Conservation (phyloP, 30 jellyfish, hydroid and myxozoan genomes). For the Haliclystus octoradiatus region DNA sequence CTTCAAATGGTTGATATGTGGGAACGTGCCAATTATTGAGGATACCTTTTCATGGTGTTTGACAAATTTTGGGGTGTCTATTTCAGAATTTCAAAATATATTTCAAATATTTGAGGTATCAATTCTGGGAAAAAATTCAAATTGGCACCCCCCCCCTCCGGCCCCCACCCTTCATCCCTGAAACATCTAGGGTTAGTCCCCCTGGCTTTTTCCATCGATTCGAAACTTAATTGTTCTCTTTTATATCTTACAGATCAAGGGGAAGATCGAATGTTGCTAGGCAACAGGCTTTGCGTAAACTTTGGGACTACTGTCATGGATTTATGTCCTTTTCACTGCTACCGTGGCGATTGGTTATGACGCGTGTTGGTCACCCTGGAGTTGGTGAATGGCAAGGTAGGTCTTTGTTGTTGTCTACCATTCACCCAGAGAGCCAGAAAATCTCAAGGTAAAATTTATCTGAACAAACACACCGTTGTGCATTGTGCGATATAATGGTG, state of each 20-base stretch:
- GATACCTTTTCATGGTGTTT: too few relatives aligned
- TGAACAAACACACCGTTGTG: too few relatives aligned
- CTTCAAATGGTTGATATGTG: too few relatives aligned
- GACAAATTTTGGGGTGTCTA: too few relatives aligned
- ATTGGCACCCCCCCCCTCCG: too few relatives aligned
- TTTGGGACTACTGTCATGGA: slow-evolving; percentile 50
- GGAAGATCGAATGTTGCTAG: slow-evolving; percentile 31
- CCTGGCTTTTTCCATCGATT: not conserved
- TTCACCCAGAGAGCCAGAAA: too few relatives aligned
- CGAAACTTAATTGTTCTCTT: not conserved
- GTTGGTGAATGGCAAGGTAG: slow-evolving; percentile 73
- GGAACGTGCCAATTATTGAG: too few relatives aligned
- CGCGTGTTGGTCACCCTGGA: slow-evolving; percentile 82
- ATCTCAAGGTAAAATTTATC: too few relatives aligned
- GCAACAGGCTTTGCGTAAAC: slow-evolving; percentile 50
- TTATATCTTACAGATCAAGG: slow-evolving; percentile 6
- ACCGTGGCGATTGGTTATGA: slow-evolving; percentile 80
- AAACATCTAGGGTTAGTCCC: too few relatives aligned
- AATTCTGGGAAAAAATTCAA: not conserved
- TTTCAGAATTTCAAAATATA: not conserved
- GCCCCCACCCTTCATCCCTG: too few relatives aligned
- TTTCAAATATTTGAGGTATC: not conserved
- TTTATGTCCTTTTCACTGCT: slow-evolving; percentile 50
- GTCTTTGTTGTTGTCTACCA: not conserved
- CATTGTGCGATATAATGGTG: too few relatives aligned